Percentiles rank a stretch among this genome's conserved stretches.
phyloP scores from a whole-genome alignment of 2,888 invertebrate species.

The Drosophila kuntzei region DNA sequence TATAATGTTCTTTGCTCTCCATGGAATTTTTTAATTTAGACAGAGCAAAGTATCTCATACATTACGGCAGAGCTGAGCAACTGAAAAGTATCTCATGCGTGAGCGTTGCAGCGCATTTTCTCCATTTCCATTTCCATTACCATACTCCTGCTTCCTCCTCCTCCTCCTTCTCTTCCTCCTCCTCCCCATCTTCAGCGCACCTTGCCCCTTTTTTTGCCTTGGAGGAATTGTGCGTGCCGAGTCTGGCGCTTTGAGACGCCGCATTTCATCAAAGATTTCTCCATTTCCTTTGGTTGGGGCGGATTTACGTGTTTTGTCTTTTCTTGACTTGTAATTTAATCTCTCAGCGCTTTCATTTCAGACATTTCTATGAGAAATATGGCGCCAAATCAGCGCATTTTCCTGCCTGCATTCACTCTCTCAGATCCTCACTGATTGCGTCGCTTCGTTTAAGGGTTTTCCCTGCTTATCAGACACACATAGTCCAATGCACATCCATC shows the following conservation, averaged over 20 bases:
- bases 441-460: slow-evolving; percentile 21
- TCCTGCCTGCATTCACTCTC: background rate
- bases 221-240: slow-evolving; percentile 37
- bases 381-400: slow-evolving; percentile 35
- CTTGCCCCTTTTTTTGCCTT: slow-evolving; percentile 31
- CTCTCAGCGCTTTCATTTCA: slow-evolving; percentile 50
- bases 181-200: slow-evolving; percentile 6
- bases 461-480: slow-evolving; percentile 6
- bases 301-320: slow-evolving; percentile 40
- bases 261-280: slow-evolving; percentile 75
- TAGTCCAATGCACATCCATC: slow-evolving; percentile 34
- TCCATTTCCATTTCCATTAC: slow-evolving; percentile 37
- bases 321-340: slow-evolving; percentile 69
- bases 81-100: slow-evolving; percentile 74
- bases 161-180: background rate
- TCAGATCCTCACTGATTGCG: slow-evolving; percentile 8
- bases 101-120: slow-evolving; percentile 39
- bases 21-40: slow-evolving; percentile 77
- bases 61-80: slow-evolving; percentile 32
- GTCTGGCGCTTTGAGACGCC: slow-evolving; percentile 42
- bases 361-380: slow-evolving; percentile 42
- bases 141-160: slow-evolving; percentile 4
- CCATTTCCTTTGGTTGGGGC: slow-evolving; percentile 46
- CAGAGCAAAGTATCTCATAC: slow-evolving; percentile 71
- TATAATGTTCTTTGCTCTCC: slow-evolving; percentile 67